phyloP scores from a whole-genome alignment of 37 sponge, comb jelly and placozoan genomes.

The Cliona cf. orientalis region DNA sequence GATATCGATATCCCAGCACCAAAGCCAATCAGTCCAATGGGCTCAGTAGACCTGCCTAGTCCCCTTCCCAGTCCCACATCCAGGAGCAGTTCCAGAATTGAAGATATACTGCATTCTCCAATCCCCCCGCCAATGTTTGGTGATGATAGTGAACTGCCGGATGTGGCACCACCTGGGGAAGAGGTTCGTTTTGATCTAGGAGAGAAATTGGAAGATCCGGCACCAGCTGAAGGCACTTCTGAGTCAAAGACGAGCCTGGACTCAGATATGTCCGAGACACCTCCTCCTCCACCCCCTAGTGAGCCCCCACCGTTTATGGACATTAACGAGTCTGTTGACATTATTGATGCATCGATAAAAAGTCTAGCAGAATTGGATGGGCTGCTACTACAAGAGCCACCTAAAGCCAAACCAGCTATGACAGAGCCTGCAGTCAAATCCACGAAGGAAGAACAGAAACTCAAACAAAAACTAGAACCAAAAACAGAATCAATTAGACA shows the following conservation, averaged over 20 bases:
- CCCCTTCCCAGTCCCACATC: slow-evolving; percentile 28
- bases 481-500: no score
- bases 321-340: not conserved
- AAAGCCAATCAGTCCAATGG: not conserved
- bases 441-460: no score
- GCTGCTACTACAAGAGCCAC: no score
- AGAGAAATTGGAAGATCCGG: no score
- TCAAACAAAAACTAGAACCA: no score
- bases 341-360: no score
- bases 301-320: slow-evolving; percentile 45
- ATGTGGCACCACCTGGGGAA: no score
- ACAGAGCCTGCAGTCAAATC: no score
- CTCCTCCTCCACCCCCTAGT: slow-evolving; percentile 31
- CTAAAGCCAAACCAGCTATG: no score
- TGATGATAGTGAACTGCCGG: not conserved
- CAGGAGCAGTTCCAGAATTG: not conserved
- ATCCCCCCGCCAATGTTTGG: slow-evolving; percentile 14
- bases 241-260: not conserved
- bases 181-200: no score
- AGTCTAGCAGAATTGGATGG: no score
- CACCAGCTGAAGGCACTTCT: not conserved
- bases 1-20: not conserved
- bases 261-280: slow-evolving; percentile 1
- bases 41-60: slow-evolving; percentile 36
- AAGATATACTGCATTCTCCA: not conserved